Percentiles rank a stretch among this genome's conserved stretches.
Conservation (phyloP, 2,113 vertebrate genomes). For the Crotalus helleri region DNA sequence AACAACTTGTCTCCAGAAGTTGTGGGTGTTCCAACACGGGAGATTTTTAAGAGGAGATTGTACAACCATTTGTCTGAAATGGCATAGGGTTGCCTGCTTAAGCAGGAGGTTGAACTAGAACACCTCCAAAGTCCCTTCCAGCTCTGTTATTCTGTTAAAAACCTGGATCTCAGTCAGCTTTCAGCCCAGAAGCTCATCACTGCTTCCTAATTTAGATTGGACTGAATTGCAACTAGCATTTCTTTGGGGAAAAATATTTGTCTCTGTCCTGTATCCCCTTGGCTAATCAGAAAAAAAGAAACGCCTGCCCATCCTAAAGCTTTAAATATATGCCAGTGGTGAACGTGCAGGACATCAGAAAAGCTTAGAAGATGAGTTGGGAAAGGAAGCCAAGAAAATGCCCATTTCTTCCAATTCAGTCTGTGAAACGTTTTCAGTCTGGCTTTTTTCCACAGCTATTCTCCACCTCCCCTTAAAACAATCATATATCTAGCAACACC, state of each 20-base stretch:
- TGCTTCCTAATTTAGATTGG: background rate
- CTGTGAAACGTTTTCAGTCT: background rate
- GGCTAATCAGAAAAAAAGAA: no score
- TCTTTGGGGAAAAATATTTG: no score
- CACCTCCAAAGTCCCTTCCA: no score
- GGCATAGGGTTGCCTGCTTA: no score
- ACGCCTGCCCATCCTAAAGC: no score
- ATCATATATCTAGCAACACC: background rate
- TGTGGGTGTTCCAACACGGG: no score
- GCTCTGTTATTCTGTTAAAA: background rate
- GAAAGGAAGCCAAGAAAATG: background rate
- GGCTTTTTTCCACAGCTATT: background rate
- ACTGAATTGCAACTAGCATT: background rate
- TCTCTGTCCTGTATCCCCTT: no score
- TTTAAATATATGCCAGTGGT: no score
- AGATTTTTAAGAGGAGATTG: no score
- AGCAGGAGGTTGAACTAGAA: no score
- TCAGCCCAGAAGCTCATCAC: background rate
- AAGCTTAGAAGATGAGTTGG: background rate
- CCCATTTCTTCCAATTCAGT: background rate
- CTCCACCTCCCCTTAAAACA: background rate
- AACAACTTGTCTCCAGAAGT: no score
- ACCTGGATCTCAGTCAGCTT: background rate
- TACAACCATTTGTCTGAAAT: no score
- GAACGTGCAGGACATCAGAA: background rate